These are phyloP conservation scores for Eunapius fragilis DNA, from an alignment of 37 sponge, comb jelly and placozoan species.

Conservation along the genomic window DNA sequence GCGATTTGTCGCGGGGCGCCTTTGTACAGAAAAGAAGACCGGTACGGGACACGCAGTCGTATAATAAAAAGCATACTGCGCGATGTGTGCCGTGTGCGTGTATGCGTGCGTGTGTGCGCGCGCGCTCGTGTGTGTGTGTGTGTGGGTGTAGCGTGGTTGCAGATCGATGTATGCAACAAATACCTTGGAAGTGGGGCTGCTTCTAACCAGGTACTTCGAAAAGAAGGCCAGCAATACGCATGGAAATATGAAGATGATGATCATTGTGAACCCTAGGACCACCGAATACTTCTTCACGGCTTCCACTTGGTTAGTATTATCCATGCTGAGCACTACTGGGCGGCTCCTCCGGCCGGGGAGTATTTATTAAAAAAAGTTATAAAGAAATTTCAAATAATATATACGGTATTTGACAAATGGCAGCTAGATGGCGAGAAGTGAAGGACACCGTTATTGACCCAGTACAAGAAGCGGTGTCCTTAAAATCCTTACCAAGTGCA, in stretches of 20 bases:
- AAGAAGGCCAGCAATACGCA: conserved; percentile 42
- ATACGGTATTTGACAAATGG: neutral
- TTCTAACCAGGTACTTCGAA: conserved; percentile 16
- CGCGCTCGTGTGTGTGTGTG: neutral
- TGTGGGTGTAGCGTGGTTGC: neutral
- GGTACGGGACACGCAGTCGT: neutral
- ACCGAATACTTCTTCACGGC: conserved; percentile 30
- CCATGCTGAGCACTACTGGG: neutral
- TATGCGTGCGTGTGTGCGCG: neutral
- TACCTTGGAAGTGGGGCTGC: neutral
- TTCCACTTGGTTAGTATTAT: neutral
- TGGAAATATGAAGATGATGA: conserved; percentile 23
- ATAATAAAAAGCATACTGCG: neutral
- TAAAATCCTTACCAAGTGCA: neutral
- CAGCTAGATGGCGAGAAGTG: neutral
- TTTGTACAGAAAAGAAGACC: neutral
- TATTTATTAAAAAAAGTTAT: neutral
- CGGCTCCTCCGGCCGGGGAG: neutral
- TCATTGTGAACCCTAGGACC: conserved; percentile 20
- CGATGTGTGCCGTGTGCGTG: too few species aligned
- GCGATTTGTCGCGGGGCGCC: neutral
- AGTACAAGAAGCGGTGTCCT: neutral
- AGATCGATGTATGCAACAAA: neutral
- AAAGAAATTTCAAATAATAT: neutral
- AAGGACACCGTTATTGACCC: neutral